phyloP scores from a whole-genome alignment of 2,113 vertebrate genomes.

The Protobothrops mucrosquamatus region DNA sequence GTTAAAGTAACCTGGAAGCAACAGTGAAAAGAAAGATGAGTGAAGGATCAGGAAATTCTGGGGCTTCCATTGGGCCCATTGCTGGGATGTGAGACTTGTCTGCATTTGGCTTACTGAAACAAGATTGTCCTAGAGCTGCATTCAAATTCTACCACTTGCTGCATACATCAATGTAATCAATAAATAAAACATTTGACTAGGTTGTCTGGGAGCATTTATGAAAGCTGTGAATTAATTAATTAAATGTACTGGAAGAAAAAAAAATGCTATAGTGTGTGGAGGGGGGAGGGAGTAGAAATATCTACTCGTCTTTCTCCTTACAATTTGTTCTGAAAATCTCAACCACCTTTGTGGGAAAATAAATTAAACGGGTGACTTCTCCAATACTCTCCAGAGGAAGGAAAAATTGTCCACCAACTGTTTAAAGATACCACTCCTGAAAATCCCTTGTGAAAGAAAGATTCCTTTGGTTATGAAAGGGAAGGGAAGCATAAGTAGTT shows the following conservation, averaged over 20 bases:
- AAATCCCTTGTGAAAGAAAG: neutral
- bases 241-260: fast-evolving
- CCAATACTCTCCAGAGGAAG: neutral
- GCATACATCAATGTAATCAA: neutral
- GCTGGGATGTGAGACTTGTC: neutral
- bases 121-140: neutral
- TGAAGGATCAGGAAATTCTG: neutral
- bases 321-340: neutral
- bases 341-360: neutral
- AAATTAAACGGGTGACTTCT: neutral
- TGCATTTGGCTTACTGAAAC: neutral
- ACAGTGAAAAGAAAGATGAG: neutral
- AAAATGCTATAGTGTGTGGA: neutral
- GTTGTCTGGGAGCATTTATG: neutral
- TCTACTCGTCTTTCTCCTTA: neutral
- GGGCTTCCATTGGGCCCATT: neutral
- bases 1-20: too few species aligned
- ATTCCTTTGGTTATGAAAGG: neutral
- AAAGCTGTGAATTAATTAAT: neutral
- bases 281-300: neutral
- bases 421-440: neutral
- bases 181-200: neutral
- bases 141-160: too few species aligned
- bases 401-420: neutral
- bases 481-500: neutral